Conservation (phyloP, 2,888 invertebrate species). For the Emesis castigata region DNA sequence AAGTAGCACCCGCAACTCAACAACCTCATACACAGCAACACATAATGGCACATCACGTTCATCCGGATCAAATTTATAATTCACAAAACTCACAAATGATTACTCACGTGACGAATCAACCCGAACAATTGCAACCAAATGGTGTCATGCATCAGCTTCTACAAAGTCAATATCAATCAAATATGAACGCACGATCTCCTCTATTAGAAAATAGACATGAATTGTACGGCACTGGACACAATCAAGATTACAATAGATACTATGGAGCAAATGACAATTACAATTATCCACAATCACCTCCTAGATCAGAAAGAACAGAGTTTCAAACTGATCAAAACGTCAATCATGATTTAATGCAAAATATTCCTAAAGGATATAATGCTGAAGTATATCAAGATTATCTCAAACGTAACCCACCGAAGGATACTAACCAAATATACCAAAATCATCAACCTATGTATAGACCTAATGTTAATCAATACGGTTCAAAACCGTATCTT, state of each 20-base stretch:
- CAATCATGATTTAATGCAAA: slow-evolving; percentile 82
- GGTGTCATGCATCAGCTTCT: slow-evolving; percentile 87
- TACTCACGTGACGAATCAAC: slow-evolving; percentile 80
- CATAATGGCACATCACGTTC: slow-evolving; percentile 84
- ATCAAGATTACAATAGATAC: slow-evolving; percentile 85
- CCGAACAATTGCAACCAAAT: slow-evolving; percentile 84
- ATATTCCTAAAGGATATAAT: slow-evolving; percentile 86
- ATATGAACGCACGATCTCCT: slow-evolving; percentile 84
- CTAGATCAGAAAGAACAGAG: slow-evolving; percentile 81
- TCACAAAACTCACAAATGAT: slow-evolving; percentile 83
- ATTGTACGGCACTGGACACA: slow-evolving; percentile 86
- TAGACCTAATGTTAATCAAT: slow-evolving; percentile 83
- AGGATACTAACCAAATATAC: slow-evolving; percentile 87
- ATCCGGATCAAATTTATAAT: slow-evolving; percentile 84
- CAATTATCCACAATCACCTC: slow-evolving; percentile 85
- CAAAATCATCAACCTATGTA: slow-evolving; percentile 86
- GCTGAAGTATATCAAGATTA: slow-evolving; percentile 88
- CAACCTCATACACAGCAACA: slow-evolving; percentile 86
- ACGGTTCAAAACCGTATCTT: slow-evolving; percentile 84
- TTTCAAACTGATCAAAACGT: slow-evolving; percentile 82
- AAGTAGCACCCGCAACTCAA: slow-evolving; percentile 85
- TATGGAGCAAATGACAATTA: slow-evolving; percentile 88
- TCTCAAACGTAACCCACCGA: slow-evolving; percentile 87
- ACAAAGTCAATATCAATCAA: slow-evolving; percentile 84
- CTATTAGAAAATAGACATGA: slow-evolving; percentile 88